Percentiles rank a stretch among this genome's conserved stretches.
Conservation (phyloP, 2,888 invertebrate species). For the Fragum sueziense region DNA sequence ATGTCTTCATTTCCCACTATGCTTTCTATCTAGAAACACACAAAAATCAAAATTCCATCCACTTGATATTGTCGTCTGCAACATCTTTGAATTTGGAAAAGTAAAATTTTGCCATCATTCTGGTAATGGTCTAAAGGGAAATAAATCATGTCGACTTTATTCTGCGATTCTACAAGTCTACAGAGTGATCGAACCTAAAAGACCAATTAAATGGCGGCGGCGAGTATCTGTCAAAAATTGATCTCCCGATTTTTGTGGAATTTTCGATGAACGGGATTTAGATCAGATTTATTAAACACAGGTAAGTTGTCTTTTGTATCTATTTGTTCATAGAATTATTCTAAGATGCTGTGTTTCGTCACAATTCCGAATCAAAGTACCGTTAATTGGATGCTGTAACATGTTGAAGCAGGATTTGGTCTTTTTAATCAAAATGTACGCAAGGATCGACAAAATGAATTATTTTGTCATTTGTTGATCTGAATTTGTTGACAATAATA, state of each 20-base stretch:
- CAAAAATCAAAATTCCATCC: neutral
- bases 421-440: no score
- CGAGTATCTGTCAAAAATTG: conserved; percentile 55
- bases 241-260: conserved; percentile 34
- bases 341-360: no score
- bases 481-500: no score
- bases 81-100: neutral
- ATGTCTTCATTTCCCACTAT: neutral
- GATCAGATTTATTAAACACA: conserved; percentile 5
- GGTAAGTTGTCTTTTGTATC: neutral
- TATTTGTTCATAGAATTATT: no score
- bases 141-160: neutral
- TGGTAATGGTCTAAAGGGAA: no score
- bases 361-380: no score
- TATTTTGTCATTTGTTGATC: no score
- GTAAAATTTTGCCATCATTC: neutral
- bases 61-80: neutral
- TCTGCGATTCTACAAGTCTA: neutral
- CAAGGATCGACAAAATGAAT: no score
- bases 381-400: conserved; percentile 5
- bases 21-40: neutral
- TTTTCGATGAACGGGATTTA: conserved; percentile 24
- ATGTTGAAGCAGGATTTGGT: neutral
- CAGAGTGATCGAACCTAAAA: neutral
- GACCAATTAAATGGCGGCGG: conserved; percentile 59